Percentiles rank a stretch among this genome's conserved stretches.
phyloP scores from a whole-genome alignment of 2,113 vertebrate genomes.

The Pelmatolapia mariae region DNA sequence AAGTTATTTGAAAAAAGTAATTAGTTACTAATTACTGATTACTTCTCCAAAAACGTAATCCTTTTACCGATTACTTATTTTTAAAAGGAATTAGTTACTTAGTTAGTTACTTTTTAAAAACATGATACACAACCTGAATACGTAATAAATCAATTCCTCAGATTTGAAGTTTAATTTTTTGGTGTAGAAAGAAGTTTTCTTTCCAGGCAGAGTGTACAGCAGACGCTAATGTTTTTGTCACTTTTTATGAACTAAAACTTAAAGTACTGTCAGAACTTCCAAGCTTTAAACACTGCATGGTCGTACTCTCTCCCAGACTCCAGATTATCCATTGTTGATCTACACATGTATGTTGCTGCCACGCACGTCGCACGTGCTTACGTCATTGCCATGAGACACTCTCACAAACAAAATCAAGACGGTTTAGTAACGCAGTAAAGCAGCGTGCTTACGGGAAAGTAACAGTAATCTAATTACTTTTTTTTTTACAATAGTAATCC shows the following conservation, averaged over 20 bases:
- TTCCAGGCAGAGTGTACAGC: neutral
- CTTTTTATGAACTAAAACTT: neutral
- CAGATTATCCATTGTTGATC: neutral
- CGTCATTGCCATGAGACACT: neutral
- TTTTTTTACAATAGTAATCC: neutral
- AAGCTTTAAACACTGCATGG: neutral
- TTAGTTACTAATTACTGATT: neutral
- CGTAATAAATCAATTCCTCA: neutral
- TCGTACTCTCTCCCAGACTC: accelerated
- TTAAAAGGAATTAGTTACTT: neutral
- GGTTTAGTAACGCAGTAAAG: neutral
- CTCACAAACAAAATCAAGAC: neutral
- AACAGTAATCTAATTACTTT: neutral
- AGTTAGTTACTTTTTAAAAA: neutral
- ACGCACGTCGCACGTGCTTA: neutral
- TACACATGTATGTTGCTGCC: neutral
- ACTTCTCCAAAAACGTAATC: neutral
- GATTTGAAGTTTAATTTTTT: neutral
- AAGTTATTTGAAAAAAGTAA: neutral
- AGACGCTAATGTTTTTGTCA: neutral
- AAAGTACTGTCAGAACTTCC: neutral
- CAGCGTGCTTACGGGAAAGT: neutral
- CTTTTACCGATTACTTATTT: neutral
- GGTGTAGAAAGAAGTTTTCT: neutral
- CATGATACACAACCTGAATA: neutral